These are phyloP conservation scores for Sceloporus undulatus DNA, from an alignment of 2,113 vertebrate species.

Conservation along the genomic window DNA sequence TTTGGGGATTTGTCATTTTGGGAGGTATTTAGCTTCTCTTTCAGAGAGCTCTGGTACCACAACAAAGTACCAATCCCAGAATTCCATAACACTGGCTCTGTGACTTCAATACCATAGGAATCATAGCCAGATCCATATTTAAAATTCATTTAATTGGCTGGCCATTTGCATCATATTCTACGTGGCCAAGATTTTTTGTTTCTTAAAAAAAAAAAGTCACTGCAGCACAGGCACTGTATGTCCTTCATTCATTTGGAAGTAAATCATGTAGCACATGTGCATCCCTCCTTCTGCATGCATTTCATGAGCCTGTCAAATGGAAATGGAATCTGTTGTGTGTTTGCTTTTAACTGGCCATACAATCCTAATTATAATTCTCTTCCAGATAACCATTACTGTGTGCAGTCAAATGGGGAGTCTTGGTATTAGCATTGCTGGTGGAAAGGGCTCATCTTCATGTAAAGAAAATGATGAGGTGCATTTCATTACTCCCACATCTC, in stretches of 20 bases:
- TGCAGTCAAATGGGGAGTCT: constrained; percentile 83
- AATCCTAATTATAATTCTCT: constrained; percentile 67
- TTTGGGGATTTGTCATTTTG: no score
- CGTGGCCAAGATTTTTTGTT: neutral
- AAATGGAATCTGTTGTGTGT: constrained; percentile 48
- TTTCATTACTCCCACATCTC: constrained; percentile 61
- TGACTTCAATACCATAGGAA: neutral
- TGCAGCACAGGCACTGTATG: neutral
- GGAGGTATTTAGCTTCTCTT: no score
- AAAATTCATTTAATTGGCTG: neutral
- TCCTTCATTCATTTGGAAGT: constrained; percentile 4
- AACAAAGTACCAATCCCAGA: no score
- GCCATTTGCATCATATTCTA: neutral
- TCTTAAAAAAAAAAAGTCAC: neutral
- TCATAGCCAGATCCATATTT: neutral
- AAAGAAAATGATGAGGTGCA: constrained; percentile 86
- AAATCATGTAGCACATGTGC: neutral
- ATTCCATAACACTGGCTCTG: neutral
- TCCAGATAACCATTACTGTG: constrained; percentile 83
- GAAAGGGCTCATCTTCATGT: constrained; percentile 85
- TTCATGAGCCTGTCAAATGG: constrained; percentile 30
- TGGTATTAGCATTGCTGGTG: constrained; percentile 90
- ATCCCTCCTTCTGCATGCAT: neutral
- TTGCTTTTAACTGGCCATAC: constrained; percentile 48
- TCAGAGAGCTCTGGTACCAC: no score